phyloP scores from a whole-genome alignment of 2,797 vertebrate species.

The Discoglossus pictus region DNA sequence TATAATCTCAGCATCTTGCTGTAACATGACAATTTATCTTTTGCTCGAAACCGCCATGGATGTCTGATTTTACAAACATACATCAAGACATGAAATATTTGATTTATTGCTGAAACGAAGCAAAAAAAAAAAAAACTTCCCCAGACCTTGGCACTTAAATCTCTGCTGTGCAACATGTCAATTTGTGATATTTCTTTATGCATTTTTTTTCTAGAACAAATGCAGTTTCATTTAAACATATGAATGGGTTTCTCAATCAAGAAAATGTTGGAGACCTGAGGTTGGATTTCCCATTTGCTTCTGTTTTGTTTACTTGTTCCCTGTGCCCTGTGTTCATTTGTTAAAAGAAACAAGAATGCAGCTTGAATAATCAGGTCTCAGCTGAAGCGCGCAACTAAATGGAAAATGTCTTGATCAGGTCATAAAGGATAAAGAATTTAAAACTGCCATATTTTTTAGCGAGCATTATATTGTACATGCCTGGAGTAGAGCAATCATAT shows the following conservation, averaged over 20 bases:
- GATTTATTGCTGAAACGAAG: too few relatives aligned
- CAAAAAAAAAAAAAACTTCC: too few relatives aligned
- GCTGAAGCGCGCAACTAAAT: slow-evolving; percentile 39
- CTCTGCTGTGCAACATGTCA: neutral
- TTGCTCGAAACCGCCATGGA: too few relatives aligned
- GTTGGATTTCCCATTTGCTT: neutral
- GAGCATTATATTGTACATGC: slow-evolving; percentile 39
- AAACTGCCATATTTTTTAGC: slow-evolving; percentile 37
- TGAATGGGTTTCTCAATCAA: slow-evolving; percentile 3
- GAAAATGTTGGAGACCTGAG: neutral
- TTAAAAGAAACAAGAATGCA: slow-evolving; percentile 33
- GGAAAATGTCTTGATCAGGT: slow-evolving; percentile 38
- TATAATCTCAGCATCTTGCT: too few relatives aligned
- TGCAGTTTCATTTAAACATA: slow-evolving; percentile 7
- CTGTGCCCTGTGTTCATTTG: slow-evolving; percentile 25
- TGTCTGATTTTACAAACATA: too few relatives aligned
- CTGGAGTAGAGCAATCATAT: slow-evolving; percentile 38
- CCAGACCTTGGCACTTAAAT: too few relatives aligned
- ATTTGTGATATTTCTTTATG: neutral
- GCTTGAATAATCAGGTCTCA: slow-evolving; percentile 39
- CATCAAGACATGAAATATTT: too few relatives aligned
- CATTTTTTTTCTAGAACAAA: neutral
- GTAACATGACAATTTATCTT: too few relatives aligned
- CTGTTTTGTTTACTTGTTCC: neutral
- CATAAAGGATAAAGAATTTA: slow-evolving; percentile 47